Conservation (phyloP, 2,888 invertebrate species). For the Synergus gifuensis region DNA sequence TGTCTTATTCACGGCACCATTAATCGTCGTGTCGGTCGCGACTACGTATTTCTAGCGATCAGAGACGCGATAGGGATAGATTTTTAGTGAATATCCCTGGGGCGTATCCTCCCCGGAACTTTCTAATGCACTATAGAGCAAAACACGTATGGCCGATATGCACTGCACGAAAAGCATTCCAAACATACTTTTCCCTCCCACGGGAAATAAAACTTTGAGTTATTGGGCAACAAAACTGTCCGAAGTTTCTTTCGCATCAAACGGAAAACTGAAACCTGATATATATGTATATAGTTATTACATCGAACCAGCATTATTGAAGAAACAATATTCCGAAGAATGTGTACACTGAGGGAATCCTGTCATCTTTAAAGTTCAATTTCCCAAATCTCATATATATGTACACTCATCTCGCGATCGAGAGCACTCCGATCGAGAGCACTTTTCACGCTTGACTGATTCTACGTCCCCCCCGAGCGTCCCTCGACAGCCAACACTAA, state of each 20-base stretch:
- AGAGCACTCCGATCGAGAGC: no score
- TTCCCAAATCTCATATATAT: neutral
- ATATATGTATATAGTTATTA: slow-evolving; percentile 25
- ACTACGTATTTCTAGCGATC: slow-evolving; percentile 3
- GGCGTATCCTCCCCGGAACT: slow-evolving; percentile 29
- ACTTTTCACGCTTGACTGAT: no score
- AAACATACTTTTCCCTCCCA: slow-evolving; percentile 52
- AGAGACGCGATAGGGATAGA: slow-evolving; percentile 24
- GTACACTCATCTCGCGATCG: no score
- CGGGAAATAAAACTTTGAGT: slow-evolving; percentile 58
- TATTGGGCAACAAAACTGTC: slow-evolving; percentile 50
- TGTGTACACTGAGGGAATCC: neutral
- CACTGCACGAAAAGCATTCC: slow-evolving; percentile 53
- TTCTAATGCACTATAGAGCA: slow-evolving; percentile 27
- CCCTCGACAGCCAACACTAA: no score
- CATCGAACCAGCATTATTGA: slow-evolving; percentile 15
- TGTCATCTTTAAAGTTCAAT: slow-evolving; percentile 16
- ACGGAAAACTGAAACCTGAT: neutral
- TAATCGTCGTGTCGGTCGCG: slow-evolving; percentile 10
- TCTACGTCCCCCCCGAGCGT: no score
- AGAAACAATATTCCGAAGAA: slow-evolving; percentile 6
- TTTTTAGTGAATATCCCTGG: slow-evolving; percentile 36
- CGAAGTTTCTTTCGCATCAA: slow-evolving; percentile 49
- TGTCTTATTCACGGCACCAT: slow-evolving; percentile 18
- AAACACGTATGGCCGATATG: slow-evolving; percentile 47